A percentile compares a stretch with the other conserved stretches of the same genome.
phyloP scores from a whole-genome alignment of 2,113 vertebrate species.

The Gadus chalcogrammus region DNA sequence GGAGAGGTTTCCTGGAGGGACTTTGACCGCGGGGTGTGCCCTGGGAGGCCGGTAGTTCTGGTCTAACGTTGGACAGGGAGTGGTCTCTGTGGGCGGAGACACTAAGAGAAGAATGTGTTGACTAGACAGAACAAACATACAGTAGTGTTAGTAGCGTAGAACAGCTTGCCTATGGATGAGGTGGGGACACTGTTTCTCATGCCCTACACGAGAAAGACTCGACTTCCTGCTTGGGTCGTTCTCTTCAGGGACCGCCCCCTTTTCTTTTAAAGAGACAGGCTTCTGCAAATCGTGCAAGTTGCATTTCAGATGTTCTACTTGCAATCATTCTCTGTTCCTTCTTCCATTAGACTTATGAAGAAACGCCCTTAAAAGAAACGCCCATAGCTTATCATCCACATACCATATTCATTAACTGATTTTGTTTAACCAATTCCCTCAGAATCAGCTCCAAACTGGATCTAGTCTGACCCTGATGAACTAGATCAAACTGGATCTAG shows the following conservation, averaged over 20 bases:
- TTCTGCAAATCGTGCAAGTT: too few species aligned
- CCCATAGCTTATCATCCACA: background rate
- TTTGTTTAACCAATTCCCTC: too few species aligned
- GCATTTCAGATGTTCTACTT: background rate
- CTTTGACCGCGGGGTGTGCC: too few species aligned
- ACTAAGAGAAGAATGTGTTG: background rate
- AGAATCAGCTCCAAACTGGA: too few species aligned
- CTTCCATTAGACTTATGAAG: background rate
- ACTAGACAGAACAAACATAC: background rate
- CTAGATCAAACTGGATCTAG: too few species aligned
- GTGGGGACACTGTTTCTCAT: background rate
- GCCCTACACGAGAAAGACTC: slow-evolving; percentile 39
- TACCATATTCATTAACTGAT: too few species aligned
- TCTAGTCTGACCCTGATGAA: too few species aligned
- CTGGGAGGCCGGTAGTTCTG: too few species aligned
- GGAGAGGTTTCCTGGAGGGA: too few species aligned
- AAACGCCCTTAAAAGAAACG: background rate
- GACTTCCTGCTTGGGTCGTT: slow-evolving; percentile 31
- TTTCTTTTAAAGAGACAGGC: slow-evolving; percentile 70
- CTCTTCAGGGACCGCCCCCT: slow-evolving; percentile 34
- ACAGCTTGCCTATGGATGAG: background rate
- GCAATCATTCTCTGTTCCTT: background rate
- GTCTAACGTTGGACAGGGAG: too few species aligned
- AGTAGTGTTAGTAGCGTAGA: background rate
- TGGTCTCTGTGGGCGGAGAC: background rate